Evolutionary conservation across 2,888 invertebrate genomes (phyloP).

Genomic region (Papilio gigon): DNA sequence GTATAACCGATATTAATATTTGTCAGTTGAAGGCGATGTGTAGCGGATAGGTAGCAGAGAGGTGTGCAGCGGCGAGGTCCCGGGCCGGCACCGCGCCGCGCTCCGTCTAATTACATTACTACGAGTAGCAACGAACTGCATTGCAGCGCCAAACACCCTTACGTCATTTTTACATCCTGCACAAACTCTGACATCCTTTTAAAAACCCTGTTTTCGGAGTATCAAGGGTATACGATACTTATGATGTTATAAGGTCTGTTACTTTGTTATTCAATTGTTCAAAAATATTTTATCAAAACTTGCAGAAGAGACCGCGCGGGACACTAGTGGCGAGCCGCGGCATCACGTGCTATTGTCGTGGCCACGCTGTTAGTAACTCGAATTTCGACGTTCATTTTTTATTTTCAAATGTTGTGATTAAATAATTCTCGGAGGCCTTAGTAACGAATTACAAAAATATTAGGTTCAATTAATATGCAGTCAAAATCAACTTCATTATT

Average conservation of each 20-base stretch:
- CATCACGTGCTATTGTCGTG: neutral
- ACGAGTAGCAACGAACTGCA: conserved; percentile 25
- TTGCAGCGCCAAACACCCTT: conserved; percentile 18
- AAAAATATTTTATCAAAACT: no score
- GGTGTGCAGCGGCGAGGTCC: conserved; percentile 10
- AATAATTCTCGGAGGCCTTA: no score
- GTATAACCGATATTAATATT: neutral
- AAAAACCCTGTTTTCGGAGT: neutral
- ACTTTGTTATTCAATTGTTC: no score
- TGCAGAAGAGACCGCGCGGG: neutral
- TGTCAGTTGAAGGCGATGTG: neutral
- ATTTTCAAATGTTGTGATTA: no score
- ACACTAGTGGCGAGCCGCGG: neutral
- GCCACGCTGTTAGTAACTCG: neutral
- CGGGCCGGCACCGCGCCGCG: conserved; percentile 17
- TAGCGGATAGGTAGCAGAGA: neutral
- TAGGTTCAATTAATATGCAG: no score
- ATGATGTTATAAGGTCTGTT: no score
- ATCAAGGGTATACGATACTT: no score
- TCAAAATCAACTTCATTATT: neutral
- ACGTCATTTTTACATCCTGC: conserved; percentile 23
- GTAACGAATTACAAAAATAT: neutral
- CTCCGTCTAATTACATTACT: conserved; percentile 35
- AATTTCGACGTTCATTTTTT: no score
- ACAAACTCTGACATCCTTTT: neutral